Evolutionary conservation across 2,113 vertebrate species (phyloP).

Genomic region (Nematolebias whitei): DNA sequence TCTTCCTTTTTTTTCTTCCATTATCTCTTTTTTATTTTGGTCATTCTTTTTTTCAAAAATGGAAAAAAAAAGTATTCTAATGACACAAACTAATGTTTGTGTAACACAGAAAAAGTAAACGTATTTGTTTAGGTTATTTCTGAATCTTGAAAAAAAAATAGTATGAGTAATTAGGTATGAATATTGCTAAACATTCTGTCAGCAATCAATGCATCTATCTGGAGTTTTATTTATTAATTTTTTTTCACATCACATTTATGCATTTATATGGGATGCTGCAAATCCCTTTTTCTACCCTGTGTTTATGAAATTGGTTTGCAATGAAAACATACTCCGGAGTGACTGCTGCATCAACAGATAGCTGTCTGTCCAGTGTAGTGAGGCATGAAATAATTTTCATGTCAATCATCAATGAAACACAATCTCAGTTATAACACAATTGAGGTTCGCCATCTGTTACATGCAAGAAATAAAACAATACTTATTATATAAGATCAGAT

Average conservation of each 20-base stretch:
- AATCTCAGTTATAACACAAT: constrained; percentile 30
- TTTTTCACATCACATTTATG: constrained; percentile 17
- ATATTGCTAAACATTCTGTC: constrained; percentile 10
- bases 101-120: neutral
- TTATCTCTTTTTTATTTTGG: neutral
- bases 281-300: constrained; percentile 22
- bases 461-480: no score
- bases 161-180: constrained; percentile 18
- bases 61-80: no score
- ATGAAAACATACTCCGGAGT: constrained; percentile 42
- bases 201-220: constrained; percentile 18
- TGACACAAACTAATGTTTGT: neutral
- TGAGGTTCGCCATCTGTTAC: constrained; percentile 37
- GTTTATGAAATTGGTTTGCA: constrained; percentile 54
- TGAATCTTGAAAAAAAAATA: neutral
- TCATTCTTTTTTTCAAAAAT: neutral
- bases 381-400: constrained; percentile 48
- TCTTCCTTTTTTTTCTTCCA: neutral
- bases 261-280: constrained; percentile 15
- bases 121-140: neutral
- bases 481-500: no score
- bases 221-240: constrained; percentile 4
- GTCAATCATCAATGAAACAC: constrained; percentile 51
- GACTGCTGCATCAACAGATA: constrained; percentile 52
- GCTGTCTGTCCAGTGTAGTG: constrained; percentile 38